These are phyloP conservation scores for Sinopyrophorus schimmeli DNA, from an alignment of 2,888 invertebrate genomes.

Conservation along the genomic window DNA sequence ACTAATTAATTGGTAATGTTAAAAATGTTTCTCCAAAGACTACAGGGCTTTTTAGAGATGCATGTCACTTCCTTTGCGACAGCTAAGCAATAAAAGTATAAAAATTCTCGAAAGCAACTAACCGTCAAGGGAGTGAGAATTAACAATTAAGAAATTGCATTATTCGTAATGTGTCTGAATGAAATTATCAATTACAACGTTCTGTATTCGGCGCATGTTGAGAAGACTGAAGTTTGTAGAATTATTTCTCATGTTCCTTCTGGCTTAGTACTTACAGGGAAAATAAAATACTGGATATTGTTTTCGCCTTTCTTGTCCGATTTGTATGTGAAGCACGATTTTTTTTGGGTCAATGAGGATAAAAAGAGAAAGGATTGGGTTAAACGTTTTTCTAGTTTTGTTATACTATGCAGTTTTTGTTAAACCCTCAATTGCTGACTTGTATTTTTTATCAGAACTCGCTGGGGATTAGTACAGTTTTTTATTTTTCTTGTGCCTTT, in stretches of 20 bases:
- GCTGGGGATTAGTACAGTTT: conserved; percentile 16
- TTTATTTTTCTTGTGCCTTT: too few species aligned
- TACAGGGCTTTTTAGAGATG: conserved; percentile 5
- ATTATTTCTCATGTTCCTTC: conserved; percentile 39
- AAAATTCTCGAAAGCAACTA: conserved; percentile 39
- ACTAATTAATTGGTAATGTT: too few species aligned
- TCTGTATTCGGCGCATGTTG: conserved; percentile 42
- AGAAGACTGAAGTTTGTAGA: conserved; percentile 37
- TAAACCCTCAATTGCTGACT: conserved; percentile 26
- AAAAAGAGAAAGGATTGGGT: conserved; percentile 41
- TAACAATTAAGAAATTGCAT: conserved; percentile 51
- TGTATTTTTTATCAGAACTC: conserved; percentile 14
- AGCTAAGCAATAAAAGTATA: conserved; percentile 20
- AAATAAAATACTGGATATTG: conserved; percentile 45
- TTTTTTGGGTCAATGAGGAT: conserved; percentile 42
- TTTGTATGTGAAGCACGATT: conserved; percentile 47
- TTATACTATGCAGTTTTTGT: conserved; percentile 33
- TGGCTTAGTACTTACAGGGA: conserved; percentile 37
- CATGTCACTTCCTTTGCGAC: conserved; percentile 16
- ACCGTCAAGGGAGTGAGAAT: conserved; percentile 44
- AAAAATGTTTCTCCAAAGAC: too few species aligned
- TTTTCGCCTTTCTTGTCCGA: conserved; percentile 39
- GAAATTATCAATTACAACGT: conserved; percentile 45
- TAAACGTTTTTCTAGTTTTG: conserved; percentile 33
- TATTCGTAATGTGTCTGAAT: conserved; percentile 50